Evolutionary conservation across 1,140 invertebrate genomes (phyloP).

Genomic region (Tetragonula clypearis): DNA sequence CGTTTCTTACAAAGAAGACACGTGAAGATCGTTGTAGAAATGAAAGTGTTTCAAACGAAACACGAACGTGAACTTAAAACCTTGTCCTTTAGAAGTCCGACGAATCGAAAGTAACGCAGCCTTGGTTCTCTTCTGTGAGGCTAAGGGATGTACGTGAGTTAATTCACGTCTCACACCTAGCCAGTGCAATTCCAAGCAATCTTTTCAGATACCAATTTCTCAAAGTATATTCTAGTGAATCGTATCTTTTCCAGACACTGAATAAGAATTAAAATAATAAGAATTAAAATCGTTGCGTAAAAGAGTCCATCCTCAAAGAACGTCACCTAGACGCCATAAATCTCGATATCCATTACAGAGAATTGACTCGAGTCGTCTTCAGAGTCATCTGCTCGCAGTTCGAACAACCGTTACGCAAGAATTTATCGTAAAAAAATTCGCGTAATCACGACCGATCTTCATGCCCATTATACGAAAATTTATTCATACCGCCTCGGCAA

Average conservation of each 20-base stretch:
- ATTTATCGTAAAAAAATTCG: not conserved
- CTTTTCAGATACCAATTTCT: not conserved
- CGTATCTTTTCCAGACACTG: too few relatives aligned
- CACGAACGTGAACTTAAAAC: not conserved
- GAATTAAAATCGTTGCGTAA: not conserved
- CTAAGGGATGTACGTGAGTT: constrained; percentile 28
- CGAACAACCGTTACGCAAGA: not conserved
- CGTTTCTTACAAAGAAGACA: not conserved
- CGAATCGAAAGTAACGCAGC: constrained; percentile 15
- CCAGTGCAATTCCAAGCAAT: not conserved
- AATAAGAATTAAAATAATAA: too few relatives aligned
- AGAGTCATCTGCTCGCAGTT: not conserved
- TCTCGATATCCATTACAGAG: not conserved
- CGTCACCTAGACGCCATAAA: not conserved
- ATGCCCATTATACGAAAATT: not conserved
- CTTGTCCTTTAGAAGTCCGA: not conserved
- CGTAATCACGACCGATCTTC: not conserved
- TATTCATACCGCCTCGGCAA: not conserved
- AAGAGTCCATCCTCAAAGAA: not conserved
- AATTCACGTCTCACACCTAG: not conserved
- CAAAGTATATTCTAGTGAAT: not conserved
- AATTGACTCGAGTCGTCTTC: not conserved
- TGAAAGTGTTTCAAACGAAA: not conserved
- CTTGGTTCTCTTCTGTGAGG: not conserved
- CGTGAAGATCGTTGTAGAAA: not conserved